Percentiles rank a stretch among this genome's conserved stretches.
phyloP scores from a whole-genome alignment of 2,888 invertebrate species.

The Drosophila suboccidentalis region DNA sequence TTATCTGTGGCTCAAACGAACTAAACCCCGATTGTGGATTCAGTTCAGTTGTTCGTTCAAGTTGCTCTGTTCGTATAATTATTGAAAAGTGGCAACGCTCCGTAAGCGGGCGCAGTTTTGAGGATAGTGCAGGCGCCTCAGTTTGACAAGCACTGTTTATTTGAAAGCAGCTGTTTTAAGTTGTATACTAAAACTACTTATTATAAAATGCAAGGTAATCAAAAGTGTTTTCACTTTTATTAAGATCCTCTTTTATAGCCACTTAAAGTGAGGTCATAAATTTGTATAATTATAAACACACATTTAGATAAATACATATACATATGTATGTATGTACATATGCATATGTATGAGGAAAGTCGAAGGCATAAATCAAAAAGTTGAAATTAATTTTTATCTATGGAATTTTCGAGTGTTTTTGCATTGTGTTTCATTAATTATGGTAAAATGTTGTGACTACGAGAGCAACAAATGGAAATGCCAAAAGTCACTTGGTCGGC shows the following conservation, averaged over 20 bases:
- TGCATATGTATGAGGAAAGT: slow-evolving; percentile 22
- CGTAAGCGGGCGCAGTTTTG: slow-evolving; percentile 35
- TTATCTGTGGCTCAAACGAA: no score
- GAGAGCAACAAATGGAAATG: slow-evolving; percentile 10
- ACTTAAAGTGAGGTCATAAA: slow-evolving; percentile 26
- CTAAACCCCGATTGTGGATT: no score
- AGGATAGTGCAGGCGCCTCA: slow-evolving; percentile 25
- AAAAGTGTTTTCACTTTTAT: slow-evolving; percentile 39
- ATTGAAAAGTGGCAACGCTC: slow-evolving; percentile 18
- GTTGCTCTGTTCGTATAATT: background rate
- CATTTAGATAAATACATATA: background rate
- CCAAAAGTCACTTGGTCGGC: slow-evolving; percentile 31
- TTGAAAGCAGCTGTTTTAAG: slow-evolving; percentile 26
- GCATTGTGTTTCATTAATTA: slow-evolving; percentile 70
- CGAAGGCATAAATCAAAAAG: slow-evolving; percentile 56
- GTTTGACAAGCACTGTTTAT: slow-evolving; percentile 31
- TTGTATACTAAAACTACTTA: background rate
- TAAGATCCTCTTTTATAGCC: slow-evolving; percentile 34
- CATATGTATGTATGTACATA: rapidly evolving
- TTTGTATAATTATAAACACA: slow-evolving; percentile 14
- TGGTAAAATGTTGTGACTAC: slow-evolving; percentile 43
- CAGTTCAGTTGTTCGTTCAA: no score
- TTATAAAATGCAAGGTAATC: slow-evolving; percentile 14
- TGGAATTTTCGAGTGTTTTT: slow-evolving; percentile 42
- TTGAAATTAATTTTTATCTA: slow-evolving; percentile 68